Evolutionary conservation across 2,888 invertebrate species (phyloP).

Genomic region (Stenodema calcarata): DNA sequence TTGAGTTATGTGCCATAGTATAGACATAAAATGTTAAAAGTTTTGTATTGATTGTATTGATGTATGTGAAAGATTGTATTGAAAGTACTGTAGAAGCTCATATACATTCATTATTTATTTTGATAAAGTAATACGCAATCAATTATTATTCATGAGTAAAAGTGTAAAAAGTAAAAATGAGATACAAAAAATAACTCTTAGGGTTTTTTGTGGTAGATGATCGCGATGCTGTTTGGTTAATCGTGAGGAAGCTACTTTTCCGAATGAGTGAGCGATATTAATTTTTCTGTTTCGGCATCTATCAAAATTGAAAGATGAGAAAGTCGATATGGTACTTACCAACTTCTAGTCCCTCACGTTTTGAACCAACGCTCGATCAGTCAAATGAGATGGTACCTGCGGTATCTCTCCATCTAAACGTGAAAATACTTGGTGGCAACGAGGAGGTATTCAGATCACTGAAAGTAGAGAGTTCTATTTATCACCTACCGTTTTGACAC

Average conservation of each 20-base stretch:
- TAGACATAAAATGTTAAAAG: no score
- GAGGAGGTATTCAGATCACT: background rate
- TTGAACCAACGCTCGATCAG: background rate
- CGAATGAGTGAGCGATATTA: background rate
- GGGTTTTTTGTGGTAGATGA: no score
- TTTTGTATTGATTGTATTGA: no score
- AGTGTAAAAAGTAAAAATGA: no score
- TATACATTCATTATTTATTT: no score
- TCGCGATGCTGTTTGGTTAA: background rate
- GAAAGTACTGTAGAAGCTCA: no score
- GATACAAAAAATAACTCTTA: no score
- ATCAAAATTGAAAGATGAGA: background rate
- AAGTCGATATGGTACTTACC: background rate
- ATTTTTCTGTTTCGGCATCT: background rate
- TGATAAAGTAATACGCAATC: no score
- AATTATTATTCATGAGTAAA: no score
- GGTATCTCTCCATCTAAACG: background rate
- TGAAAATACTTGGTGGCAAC: background rate
- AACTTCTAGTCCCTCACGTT: background rate
- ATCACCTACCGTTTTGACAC: conserved; percentile 25
- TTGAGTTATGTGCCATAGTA: no score
- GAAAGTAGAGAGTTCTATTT: background rate
- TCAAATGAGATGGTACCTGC: background rate
- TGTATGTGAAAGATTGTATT: no score
- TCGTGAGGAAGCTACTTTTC: background rate